Percentiles rank a stretch among this genome's conserved stretches.
Evolutionary conservation across 2,888 invertebrate genomes (phyloP).

Genomic region (Bimastos eiseni): DNA sequence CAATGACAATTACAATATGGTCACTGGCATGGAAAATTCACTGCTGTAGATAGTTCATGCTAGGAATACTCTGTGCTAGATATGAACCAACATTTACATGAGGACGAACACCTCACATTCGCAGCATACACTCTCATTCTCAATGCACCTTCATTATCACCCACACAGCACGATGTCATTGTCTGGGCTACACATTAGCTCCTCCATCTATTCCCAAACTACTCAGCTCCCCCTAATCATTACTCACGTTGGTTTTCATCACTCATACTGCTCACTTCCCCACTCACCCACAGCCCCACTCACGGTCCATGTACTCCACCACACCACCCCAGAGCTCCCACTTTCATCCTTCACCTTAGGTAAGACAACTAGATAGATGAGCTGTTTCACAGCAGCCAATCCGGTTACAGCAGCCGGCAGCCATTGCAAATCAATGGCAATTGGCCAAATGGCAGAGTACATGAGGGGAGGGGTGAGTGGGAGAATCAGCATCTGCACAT

Average conservation of each 20-base stretch:
- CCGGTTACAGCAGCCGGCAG: not conserved
- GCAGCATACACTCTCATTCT: not conserved
- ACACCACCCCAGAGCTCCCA: not conserved
- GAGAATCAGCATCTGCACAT: not conserved
- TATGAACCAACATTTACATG: too few relatives aligned
- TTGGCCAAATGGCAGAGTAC: constrained; percentile 13
- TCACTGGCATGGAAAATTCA: too few relatives aligned
- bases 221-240: not conserved
- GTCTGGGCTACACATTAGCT: too few relatives aligned
- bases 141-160: not conserved
- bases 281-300: not conserved
- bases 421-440: constrained; percentile 13
- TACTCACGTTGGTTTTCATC: not conserved
- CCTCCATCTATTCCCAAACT: too few relatives aligned
- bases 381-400: not conserved
- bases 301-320: not conserved
- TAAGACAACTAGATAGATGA: not conserved
- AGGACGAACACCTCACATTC: not conserved
- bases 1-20: too few relatives aligned
- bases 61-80: too few relatives aligned
- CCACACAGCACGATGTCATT: not conserved
- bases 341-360: not conserved
- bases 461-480: too few relatives aligned
- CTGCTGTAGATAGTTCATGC: too few relatives aligned
- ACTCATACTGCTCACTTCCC: not conserved